Base-by-base conservation (phyloP, 1,140 invertebrate species). In the Drosophila nebulosa region DNA sequence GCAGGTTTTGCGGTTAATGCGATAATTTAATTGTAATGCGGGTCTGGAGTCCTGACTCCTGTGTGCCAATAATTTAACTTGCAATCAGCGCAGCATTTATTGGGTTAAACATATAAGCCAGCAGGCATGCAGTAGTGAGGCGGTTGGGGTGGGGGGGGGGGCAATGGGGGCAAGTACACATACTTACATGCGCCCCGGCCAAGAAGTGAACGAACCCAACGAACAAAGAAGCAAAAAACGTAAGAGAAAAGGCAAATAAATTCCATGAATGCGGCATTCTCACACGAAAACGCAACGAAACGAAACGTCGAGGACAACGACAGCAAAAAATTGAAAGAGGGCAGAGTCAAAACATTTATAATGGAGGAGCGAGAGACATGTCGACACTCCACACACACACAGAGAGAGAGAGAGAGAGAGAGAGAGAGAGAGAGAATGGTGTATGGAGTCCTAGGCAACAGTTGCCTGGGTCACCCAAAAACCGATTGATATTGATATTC, bases 11-110 rank as follows among this genome's bases (percentile, higher is more conserved):
- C 66, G 83, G 81, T 88, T 86, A 86, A 86, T 86, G 81, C 81
- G 83, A 88, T 86, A 86, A 86, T 86, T 86, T 86, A 86, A 86
- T 88, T 88, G 83, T 86, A 86, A 86, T 86, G 78, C 78, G 74
- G 83, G 83, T 69, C 71, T 75, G 83, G 53, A 78, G 75, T 61
- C 64, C 36, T 72, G 53, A 78, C 71, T 61, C 64, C 36, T 72
- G 67, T 39, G 83, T 62, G 83, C 68, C 78, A 86, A 86, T 86
- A 86, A 86, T 88, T 86, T 86, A 88, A 86, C 65, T 86, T 76
- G 83, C 83, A 86, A 86, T 86, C 83, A 88, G 83, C 83, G 74
- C 75, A 60, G 83, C 78, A 73, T 78, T 88, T 86, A 86, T 88
- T 86, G 83, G 83, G 83, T 86, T 86, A 86, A 86, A 66, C 74